Percentiles rank a stretch among this genome's conserved stretches.
Evolutionary conservation across 2,797 vertebrate genomes (phyloP).

Genomic region (Neopelma chrysocephalum): DNA sequence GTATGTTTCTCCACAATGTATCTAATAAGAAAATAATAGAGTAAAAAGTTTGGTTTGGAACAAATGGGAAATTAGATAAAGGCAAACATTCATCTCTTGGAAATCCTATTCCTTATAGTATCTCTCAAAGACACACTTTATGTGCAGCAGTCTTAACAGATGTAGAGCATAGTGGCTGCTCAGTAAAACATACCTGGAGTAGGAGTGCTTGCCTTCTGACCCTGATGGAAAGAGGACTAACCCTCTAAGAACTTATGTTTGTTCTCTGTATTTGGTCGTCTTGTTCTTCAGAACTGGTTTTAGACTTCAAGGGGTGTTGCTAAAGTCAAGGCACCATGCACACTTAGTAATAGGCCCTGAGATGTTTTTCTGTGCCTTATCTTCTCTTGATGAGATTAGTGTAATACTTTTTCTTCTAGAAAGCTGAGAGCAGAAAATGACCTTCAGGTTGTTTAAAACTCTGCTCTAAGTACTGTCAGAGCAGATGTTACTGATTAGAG

Average conservation of each 20-base stretch:
- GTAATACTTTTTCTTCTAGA: slow-evolving; percentile 18
- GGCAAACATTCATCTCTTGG: neutral
- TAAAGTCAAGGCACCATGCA: neutral
- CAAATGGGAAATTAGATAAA: neutral
- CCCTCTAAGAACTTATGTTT: neutral
- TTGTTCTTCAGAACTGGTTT: neutral
- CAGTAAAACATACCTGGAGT: neutral
- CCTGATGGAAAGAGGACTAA: neutral
- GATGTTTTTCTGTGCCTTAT: slow-evolving; percentile 10
- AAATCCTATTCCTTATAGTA: neutral
- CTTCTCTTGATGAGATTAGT: neutral
- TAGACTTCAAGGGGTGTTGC: neutral
- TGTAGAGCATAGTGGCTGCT: neutral
- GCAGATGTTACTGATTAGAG: neutral
- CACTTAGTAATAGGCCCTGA: neutral
- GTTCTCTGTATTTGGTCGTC: neutral
- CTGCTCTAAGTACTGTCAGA: neutral
- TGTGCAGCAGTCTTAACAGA: neutral
- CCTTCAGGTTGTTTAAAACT: slow-evolving; percentile 11
- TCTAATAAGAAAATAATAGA: neutral
- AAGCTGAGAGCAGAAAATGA: neutral
- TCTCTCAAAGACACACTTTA: neutral
- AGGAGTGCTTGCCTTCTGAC: neutral
- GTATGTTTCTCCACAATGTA: neutral
- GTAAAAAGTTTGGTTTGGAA: neutral